Percentiles rank a stretch among this genome's conserved stretches.
Evolutionary conservation across 2,113 vertebrate species (phyloP).

Genomic region (Halcyon senegalensis): DNA sequence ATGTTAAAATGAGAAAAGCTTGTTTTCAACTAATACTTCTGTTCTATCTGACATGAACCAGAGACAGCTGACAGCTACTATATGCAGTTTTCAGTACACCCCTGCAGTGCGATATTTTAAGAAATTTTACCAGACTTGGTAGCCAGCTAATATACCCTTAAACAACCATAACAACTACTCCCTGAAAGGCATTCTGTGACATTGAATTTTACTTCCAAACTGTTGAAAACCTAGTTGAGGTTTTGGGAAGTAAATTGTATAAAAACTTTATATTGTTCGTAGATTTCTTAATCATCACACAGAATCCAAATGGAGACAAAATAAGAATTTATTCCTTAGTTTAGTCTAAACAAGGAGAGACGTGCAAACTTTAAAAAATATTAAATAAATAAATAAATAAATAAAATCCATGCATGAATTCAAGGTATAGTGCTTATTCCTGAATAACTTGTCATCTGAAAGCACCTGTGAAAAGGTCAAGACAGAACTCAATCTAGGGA

Average conservation of each 20-base stretch:
- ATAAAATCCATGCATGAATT: neutral
- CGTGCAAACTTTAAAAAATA: neutral
- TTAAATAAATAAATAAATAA: neutral
- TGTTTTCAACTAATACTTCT: neutral
- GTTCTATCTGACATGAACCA: neutral
- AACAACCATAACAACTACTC: neutral
- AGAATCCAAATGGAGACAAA: neutral
- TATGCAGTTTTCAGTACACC: neutral
- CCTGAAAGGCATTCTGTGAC: neutral
- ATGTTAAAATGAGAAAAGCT: neutral
- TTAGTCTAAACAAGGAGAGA: neutral
- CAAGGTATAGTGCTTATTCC: neutral
- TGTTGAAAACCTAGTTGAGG: neutral
- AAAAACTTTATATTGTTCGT: neutral
- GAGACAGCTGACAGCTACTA: neutral
- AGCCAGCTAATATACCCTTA: neutral
- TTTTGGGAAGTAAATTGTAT: neutral
- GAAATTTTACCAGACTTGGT: neutral
- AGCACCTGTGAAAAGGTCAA: neutral
- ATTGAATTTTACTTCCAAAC: neutral
- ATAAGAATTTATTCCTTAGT: accelerated
- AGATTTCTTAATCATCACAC: neutral
- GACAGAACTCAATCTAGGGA: neutral
- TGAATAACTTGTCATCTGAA: neutral
- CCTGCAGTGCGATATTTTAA: neutral